Percentiles rank a stretch among this genome's conserved stretches.
Conservation (phyloP, 2,113 vertebrate species). For the Carettochelys insculpta region DNA sequence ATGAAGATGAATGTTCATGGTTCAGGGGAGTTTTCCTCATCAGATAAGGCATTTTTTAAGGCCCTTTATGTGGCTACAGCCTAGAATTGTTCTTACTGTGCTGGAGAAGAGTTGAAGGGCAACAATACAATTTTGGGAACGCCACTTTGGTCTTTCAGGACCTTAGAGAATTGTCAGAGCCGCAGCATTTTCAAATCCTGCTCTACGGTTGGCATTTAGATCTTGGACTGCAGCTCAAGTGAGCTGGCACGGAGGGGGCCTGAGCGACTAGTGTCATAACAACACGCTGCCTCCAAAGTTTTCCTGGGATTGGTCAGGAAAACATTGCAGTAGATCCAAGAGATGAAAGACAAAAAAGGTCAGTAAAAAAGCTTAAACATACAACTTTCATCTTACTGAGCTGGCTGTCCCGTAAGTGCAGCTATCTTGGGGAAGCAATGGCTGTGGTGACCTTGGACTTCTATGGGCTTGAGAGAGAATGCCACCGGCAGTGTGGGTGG, state of each 20-base stretch:
- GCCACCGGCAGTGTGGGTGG: conserved; percentile 22
- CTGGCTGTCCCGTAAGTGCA: neutral
- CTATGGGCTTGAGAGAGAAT: conserved; percentile 45
- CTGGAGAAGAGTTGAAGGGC: neutral
- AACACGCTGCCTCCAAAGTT: conserved; percentile 3
- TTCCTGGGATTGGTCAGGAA: conserved; percentile 32
- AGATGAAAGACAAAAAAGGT: neutral
- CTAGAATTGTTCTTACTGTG: fast-evolving
- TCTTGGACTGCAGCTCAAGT: neutral
- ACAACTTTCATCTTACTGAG: neutral
- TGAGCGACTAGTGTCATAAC: neutral
- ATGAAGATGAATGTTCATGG: neutral
- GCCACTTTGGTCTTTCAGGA: neutral
- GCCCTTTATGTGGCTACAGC: neutral
- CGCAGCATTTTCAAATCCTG: neutral
- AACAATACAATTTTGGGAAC: neutral
- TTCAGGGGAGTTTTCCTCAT: neutral
- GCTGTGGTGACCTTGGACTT: conserved; percentile 26
- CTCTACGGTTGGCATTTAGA: neutral
- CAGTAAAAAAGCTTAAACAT: conserved; percentile 25
- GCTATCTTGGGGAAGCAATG: conserved; percentile 23
- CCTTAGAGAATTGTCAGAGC: neutral
- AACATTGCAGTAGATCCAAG: conserved; percentile 12
- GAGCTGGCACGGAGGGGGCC: conserved; percentile 5
- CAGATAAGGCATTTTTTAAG: neutral